Conservation (phyloP, 2,797 vertebrate genomes). For the Toxotes lorentzi region DNA sequence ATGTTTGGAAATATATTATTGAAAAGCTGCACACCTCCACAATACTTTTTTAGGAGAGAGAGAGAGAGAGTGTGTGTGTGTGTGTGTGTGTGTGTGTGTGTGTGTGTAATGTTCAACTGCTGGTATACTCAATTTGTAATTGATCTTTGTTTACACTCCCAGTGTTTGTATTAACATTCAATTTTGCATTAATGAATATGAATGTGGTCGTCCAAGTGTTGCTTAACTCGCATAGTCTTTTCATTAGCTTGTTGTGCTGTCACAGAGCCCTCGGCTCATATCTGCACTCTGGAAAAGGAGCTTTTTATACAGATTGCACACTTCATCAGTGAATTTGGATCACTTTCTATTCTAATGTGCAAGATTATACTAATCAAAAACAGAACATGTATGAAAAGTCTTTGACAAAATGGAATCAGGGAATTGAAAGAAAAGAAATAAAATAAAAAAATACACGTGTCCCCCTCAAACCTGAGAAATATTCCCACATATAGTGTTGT, state of each 20-base stretch:
- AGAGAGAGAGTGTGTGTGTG: not conserved
- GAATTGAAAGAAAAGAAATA: constrained; percentile 5
- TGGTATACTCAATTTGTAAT: constrained; percentile 61
- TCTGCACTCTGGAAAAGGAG: constrained; percentile 30
- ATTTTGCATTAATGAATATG: constrained; percentile 72
- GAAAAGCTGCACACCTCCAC: constrained; percentile 49
- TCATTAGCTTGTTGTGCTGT: constrained; percentile 52
- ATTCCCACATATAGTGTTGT: not conserved
- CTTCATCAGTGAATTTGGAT: constrained; percentile 43
- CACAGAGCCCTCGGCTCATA: constrained; percentile 41
- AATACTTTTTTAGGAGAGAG: constrained; percentile 5
- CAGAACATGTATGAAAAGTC: constrained; percentile 4
- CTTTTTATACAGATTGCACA: constrained; percentile 40
- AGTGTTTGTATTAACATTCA: constrained; percentile 63
- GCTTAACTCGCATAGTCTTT: constrained; percentile 55
- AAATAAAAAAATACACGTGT: not conserved
- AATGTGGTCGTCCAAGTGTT: constrained; percentile 71
- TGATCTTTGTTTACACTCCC: constrained; percentile 66
- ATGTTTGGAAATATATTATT: constrained; percentile 67
- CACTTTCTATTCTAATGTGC: constrained; percentile 22
- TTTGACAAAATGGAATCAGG: not conserved
- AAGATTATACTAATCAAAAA: constrained; percentile 29
- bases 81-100: not conserved
- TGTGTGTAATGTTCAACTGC: constrained; percentile 21
- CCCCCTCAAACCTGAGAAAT: not conserved